These are phyloP conservation scores for Pavo muticus DNA, from an alignment of 2,113 vertebrate genomes.

Conservation along the genomic window DNA sequence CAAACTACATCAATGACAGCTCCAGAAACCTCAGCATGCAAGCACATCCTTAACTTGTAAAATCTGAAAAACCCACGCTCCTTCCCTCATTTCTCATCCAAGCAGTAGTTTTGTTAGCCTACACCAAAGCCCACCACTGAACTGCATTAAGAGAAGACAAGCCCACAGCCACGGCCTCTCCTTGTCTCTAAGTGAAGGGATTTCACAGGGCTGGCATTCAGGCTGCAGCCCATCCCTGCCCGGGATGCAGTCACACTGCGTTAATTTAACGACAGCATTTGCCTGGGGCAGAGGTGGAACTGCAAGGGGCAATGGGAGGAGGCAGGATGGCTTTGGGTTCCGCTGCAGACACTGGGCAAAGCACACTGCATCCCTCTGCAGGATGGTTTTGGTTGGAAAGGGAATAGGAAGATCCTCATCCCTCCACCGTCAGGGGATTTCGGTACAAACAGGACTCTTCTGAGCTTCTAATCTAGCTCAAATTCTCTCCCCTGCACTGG, in stretches of 20 bases:
- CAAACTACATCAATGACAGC: not conserved
- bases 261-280: not conserved
- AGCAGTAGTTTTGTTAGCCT: not conserved
- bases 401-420: not conserved
- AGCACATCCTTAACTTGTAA: accelerated
- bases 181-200: not conserved
- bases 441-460: not conserved
- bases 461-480: not conserved
- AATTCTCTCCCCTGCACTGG: constrained; percentile 1
- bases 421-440: not conserved
- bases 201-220: not conserved
- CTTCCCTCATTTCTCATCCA: not conserved
- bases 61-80: too few species aligned
- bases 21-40: not conserved
- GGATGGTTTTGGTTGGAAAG: not conserved
- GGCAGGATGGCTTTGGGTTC: not conserved
- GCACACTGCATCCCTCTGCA: accelerated
- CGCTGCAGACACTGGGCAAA: not conserved
- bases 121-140: not conserved
- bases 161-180: not conserved
- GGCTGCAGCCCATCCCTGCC: not conserved
- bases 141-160: not conserved
- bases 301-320: not conserved
- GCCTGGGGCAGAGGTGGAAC: not conserved
- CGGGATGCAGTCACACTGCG: not conserved